phyloP scores from a whole-genome alignment of 2,113 vertebrate genomes.

The Microtus ochrogaster region DNA sequence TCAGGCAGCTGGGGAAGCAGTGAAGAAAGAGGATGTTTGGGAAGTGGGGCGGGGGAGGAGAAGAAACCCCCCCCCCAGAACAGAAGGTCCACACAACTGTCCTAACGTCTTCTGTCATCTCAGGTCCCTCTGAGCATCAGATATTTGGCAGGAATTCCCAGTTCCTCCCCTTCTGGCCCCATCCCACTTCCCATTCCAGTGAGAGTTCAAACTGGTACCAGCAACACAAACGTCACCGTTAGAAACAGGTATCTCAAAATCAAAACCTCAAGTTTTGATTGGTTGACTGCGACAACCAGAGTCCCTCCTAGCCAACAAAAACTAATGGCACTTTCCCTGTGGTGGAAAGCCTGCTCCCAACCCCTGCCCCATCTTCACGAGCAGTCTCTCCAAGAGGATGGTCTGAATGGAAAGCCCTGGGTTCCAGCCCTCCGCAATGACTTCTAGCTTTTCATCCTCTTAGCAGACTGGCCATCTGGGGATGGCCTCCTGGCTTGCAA shows the following conservation, averaged over 20 bases:
- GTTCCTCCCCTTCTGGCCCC: background rate
- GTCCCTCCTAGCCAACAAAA: background rate
- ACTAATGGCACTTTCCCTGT: background rate
- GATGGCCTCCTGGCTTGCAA: background rate
- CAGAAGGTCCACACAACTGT: background rate
- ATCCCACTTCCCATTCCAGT: background rate
- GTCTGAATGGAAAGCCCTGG: background rate
- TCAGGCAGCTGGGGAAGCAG: conserved; percentile 63
- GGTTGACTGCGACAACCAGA: background rate
- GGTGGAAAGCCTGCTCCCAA: background rate
- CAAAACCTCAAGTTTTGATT: background rate
- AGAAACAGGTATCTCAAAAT: conserved; percentile 6
- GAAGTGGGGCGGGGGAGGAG: background rate
- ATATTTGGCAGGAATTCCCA: conserved; percentile 37
- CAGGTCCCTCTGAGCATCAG: background rate
- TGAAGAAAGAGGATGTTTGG: conserved; percentile 43
- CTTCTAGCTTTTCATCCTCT: background rate
- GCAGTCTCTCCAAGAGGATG: background rate
- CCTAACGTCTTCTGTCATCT: background rate
- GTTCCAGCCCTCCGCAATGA: background rate
- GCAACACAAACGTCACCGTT: background rate
- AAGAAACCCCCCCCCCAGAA: background rate
- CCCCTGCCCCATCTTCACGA: background rate
- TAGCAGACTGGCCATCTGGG: background rate
- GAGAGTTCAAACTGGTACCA: background rate